Conservation (phyloP, 1,140 invertebrate species). For the Melanaphis sacchari region DNA sequence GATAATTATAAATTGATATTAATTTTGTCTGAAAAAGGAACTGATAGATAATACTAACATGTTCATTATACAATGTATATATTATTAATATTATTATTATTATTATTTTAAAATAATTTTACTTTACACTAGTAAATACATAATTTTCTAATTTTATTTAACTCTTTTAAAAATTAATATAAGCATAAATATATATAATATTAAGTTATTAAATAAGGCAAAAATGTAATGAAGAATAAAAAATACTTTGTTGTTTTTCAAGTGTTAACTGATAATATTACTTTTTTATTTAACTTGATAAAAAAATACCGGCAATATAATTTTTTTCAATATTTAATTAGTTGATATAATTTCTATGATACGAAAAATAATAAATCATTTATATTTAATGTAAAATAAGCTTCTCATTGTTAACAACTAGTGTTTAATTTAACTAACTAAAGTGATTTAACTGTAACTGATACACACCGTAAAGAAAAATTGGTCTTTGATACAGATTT, state of each 20-base stretch:
- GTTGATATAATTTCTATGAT: neutral
- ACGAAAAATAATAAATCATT: neutral
- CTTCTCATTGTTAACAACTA: neutral
- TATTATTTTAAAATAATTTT: no score
- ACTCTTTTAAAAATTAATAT: neutral
- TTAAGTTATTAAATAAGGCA: neutral
- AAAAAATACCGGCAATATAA: neutral
- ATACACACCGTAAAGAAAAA: neutral
- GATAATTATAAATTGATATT: no score
- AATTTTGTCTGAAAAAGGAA: no score
- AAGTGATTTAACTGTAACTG: neutral
- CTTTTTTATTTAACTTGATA: neutral
- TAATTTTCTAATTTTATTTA: neutral
- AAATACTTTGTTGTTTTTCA: neutral
- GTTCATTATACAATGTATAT: no score
- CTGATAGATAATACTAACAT: no score
- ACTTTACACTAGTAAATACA: neutral
- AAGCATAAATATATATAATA: neutral
- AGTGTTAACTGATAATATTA: neutral
- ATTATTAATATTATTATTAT: neutral
- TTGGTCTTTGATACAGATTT: neutral
- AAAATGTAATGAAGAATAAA: neutral
- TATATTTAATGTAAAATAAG: neutral
- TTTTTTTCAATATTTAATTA: neutral
- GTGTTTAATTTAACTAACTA: neutral